These are phyloP conservation scores for Rhipidura dahli DNA, from an alignment of 2,113 vertebrate species.

Conservation along the genomic window DNA sequence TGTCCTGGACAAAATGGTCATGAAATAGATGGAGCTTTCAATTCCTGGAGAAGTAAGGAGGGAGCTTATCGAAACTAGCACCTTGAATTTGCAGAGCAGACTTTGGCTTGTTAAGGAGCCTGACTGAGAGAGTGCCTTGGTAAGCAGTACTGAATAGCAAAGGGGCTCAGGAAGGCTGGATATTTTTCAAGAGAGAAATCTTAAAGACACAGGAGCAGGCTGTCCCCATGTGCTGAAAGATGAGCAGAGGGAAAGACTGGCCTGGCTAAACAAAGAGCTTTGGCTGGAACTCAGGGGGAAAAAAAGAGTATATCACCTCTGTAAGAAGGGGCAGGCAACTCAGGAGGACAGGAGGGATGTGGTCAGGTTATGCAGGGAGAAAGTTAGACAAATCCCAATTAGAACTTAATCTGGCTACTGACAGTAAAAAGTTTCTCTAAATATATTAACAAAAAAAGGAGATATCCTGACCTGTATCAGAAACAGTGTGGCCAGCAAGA, in stretches of 20 bases:
- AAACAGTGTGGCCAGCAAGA: neutral
- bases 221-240: neutral
- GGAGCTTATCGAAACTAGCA: neutral
- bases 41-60: neutral
- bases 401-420: neutral
- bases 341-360: neutral
- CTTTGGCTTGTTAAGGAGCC: neutral
- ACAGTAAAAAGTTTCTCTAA: neutral
- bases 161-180: neutral
- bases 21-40: neutral
- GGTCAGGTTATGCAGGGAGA: neutral
- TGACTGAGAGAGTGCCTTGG: neutral
- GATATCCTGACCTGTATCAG: neutral
- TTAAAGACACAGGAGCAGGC: neutral
- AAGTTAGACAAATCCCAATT: neutral
- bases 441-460: neutral
- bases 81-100: neutral
- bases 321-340: neutral
- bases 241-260: neutral
- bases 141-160: neutral
- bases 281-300: neutral
- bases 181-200: neutral
- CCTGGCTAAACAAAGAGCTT: neutral
- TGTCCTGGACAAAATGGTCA: rapidly evolving
- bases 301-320: neutral